Evolutionary conservation across 2,797 vertebrate species (phyloP), one percentile per base, ranked within the genome.

Genomic region (Manis crassicaudata): DNA sequence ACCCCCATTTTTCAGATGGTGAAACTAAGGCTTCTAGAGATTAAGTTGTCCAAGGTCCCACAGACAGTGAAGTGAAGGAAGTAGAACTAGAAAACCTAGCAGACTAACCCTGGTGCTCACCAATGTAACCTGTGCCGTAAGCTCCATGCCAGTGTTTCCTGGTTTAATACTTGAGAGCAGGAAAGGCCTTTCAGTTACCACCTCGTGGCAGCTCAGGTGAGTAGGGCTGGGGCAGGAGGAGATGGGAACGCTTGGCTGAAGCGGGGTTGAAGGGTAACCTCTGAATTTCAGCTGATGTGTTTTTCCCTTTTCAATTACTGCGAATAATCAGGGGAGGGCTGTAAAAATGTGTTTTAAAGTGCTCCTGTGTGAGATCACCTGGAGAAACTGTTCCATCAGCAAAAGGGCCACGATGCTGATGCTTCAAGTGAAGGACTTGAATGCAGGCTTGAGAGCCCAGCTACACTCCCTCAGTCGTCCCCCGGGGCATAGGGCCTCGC

Each of bases 311-410:
- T 96, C 95, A 85, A 63, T 97, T 93, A 96, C 87, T 23, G 85
- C 89, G 95, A 86, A 93, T 96, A 95, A 88, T 95, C 94, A 96
- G 92, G 82, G 89, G 88, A 96, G 96, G 82, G 80, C 60, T 90
- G 76, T 97, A 96, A 96, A 90, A 96, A 68, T 37, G 85, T 79
- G 94, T 82, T 96, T 89, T 89, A 85, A 96, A 96, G 92, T 80
- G 87, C 52, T 82, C 91, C 87, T 87, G 32, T 77, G 76, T 0
- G 56, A 81, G 96, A 90, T 96, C 91, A 90, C 94, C 85, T 16
- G 12, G 73, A 72, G 79, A 97, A 97, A 95, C 62, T 91, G 95
- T 95, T 92, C 94, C 32, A 82, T 97, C 97, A 97, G 97, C 95
- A 93, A 96, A 96, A 96, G 83, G 56, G 84, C 82, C 82, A 93